Conservation (phyloP, 2,797 vertebrate species). For the Masticophis lateralis region DNA sequence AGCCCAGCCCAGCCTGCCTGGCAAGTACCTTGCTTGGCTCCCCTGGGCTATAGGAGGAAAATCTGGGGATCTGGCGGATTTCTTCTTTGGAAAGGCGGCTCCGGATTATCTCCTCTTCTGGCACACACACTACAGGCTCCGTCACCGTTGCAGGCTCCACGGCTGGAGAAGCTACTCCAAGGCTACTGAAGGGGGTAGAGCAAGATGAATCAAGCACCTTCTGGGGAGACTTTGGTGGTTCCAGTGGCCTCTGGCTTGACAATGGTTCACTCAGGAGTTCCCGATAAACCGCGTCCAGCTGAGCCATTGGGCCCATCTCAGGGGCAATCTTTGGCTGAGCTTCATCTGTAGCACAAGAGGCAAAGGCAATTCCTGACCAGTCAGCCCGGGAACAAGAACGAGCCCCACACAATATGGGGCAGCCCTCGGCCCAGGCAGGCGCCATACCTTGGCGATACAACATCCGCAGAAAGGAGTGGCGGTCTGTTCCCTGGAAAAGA, state of each 20-base stretch:
- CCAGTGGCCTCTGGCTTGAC: slow-evolving; percentile 54
- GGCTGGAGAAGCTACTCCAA: slow-evolving; percentile 37
- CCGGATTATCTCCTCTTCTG: slow-evolving; percentile 82
- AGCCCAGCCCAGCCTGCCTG: background rate
- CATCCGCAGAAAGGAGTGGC: slow-evolving; percentile 82
- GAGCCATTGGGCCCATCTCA: slow-evolving; percentile 71
- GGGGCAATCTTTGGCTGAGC: slow-evolving; percentile 57
- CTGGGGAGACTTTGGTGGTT: slow-evolving; percentile 53
- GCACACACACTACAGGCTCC: slow-evolving; percentile 77
- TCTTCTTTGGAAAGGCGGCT: slow-evolving; percentile 82
- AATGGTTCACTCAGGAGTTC: slow-evolving; percentile 71
- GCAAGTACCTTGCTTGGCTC: slow-evolving; percentile 79
- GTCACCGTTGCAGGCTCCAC: slow-evolving; percentile 69
- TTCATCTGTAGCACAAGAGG: slow-evolving; percentile 75
- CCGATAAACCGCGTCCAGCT: slow-evolving; percentile 82
- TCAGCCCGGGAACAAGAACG: background rate
- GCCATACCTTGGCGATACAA: slow-evolving; percentile 87
- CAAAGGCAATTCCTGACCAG: background rate
- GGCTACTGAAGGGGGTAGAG: slow-evolving; percentile 25
- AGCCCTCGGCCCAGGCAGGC: too few relatives aligned
- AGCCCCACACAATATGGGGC: background rate
- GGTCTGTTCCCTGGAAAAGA: slow-evolving; percentile 87
- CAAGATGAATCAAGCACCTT: slow-evolving; percentile 48
- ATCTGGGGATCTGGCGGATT: slow-evolving; percentile 81
- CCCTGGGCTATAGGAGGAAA: slow-evolving; percentile 84